Evolutionary conservation across 2,888 invertebrate species (phyloP), one percentile per base, ranked within the genome.

Genomic region (Tenthredo amoena): DNA sequence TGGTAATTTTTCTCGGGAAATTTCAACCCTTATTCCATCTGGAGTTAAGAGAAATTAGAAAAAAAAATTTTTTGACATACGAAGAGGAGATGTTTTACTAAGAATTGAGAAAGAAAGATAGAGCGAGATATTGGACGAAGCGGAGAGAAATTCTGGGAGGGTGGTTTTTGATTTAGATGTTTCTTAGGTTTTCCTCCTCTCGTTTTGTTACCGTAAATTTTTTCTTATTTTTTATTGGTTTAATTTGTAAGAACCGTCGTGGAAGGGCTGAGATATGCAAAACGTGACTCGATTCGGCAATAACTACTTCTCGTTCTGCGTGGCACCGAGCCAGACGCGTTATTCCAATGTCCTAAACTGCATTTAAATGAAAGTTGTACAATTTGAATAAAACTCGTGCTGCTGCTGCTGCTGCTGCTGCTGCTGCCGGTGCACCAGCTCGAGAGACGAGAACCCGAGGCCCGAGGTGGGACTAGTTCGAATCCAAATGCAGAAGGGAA

Each of bases 281-380:
- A 86, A 88, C 87, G 88, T 87, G 88, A 87, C 85, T 85, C 86
- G 88, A 88, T 87, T 88, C 86, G 88, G 86, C 87, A 89, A 88
- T 87, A 87, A 87, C 87, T 86, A 86, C 86, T 86, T 85, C 86
- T 81, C n/a, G n/a, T 77, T 21, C 47, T 34, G 84, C 62, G 85
- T 87, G 88, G 88, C 88, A 87, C 72, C 43, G 50, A 84, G 88
- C 88, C 88, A 88, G 86, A 84, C 86, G 86, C 87, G 84, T 87
- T 88, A 88, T 88, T 88, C 86, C 87, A 86, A 81, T 72, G 84
- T 81, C 85, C 86, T 87, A 88, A 88, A 88, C 86, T 87, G 88
- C 85, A 83, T 87, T 87, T 87, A 87, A 87, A 87, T 86, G 87
- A 85, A 87, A 85, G 77, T 84, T 85, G 87, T 81, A 81, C 37